Evolutionary conservation across 2,888 invertebrate genomes (phyloP), one percentile per base, ranked within the genome.

Genomic region (Nomada fabriciana): DNA sequence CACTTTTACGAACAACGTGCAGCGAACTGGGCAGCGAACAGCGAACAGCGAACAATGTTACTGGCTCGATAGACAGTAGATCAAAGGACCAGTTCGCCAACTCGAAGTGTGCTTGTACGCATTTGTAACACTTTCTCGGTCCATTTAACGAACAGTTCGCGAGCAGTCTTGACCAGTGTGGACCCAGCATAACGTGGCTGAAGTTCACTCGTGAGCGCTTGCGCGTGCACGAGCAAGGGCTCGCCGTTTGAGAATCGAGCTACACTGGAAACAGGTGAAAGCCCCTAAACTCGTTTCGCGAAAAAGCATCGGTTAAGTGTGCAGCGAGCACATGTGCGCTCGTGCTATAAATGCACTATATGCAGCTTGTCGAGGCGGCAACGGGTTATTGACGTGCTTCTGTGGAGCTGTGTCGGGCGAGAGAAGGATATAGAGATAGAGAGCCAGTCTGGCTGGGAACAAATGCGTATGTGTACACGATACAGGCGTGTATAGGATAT

Each of bases 381-480:
- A 86, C 88, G 88, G 88, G 88, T 88, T 88, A 88, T 88, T 86
- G 88, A 88, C 88, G 88, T 79, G 86, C 80, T 83, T 81, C 78
- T 78, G 86, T 72, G 72, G 82, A 81, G 86, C 76, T 69, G 86
- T 82, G 82, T 87, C 82, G 82, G 65, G 75, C 78, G 71, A 78
- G 75, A 84, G 87, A 82, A 79, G 80, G 76, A 87, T 80, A 80
- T 61, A 80, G 75, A 85, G 86, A 86, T 74, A 87, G 80, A 85
- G 81, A 85, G 82, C 78, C 71, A 71, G 83, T 78, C 81, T 83
- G 86, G 85, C 81, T 79, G 83, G 79, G 70, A 75, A 60, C 73
- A 75, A 82, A 80, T 59, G 82, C 77, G 76, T 67, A 65, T 65
- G 79, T 67, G 64, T 63, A 61, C 68, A 1, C 70, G 76, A 59